Evolutionary conservation across 2,888 invertebrate genomes (phyloP), one percentile per base, ranked within the genome.

Genomic region (Lasioglossum morio): DNA sequence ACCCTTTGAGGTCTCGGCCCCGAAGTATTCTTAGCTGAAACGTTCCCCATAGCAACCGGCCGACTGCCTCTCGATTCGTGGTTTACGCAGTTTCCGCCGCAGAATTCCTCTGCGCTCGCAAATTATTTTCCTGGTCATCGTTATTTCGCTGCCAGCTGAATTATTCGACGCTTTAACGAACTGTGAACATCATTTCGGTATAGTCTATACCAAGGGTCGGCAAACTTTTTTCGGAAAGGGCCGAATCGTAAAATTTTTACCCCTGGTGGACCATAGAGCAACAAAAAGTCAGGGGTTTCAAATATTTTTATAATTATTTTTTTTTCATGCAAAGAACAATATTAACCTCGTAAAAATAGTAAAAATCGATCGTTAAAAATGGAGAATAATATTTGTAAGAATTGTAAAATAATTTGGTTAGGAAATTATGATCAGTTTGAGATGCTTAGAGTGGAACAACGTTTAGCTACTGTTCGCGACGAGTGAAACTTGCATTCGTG

Each of bases 21-120:
- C 30, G 40, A n/a, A 19, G 72, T 72, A 72, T 78, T 78, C 78
- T 78, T 78, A 72, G 78, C 70, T 30, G 72, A 53, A 40, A 16
- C 34, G n/a, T n/a, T 77, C 34, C 57, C 57, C 57, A 19, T 48
- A 48, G 77, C 16, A n/a, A 77, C 66, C 34, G 69, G 63, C 23
- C 8, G 34, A 46, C 46, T 16, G 40, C 34, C 57, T 43, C n/a
- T 66, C 34, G 46, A 23, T 30, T 37, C 46, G 23, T 69, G 46
- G 46, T 69, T 77, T 77, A 69, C 46, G 37, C 16, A 12, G 46
- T n/a, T 66, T 53, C 66, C 57, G 57, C 4, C 63, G 63, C 14
- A 16, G 3, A 19, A 34, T 8, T 63, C 63, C 19, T 30, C 27
- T 7, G 16, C 19, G 63, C 30, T 30, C 19, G 63, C 30, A 63